Percentiles rank a stretch among this genome's conserved stretches.
Evolutionary conservation across 2,113 vertebrate genomes (phyloP).

Genomic region (Ameiurus melas): DNA sequence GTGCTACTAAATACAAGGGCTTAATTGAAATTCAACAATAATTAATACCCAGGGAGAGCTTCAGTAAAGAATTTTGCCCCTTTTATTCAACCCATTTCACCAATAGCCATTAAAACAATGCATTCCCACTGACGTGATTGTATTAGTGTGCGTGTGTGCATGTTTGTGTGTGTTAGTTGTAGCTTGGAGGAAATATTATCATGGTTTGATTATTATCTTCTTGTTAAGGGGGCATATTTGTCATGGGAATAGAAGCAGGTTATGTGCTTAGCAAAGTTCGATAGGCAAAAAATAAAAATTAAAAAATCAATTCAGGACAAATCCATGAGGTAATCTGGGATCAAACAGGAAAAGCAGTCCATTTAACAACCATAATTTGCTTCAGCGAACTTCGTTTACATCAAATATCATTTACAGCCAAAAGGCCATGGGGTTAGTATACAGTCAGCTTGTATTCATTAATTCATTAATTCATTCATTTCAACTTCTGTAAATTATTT

Average conservation of each 20-base stretch:
- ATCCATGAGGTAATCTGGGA: slow-evolving; percentile 8
- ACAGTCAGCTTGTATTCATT: not conserved
- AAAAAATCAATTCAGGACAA: slow-evolving; percentile 26
- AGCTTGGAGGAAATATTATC: slow-evolving; percentile 48
- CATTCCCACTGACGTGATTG: slow-evolving; percentile 62
- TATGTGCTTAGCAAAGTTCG: slow-evolving; percentile 29
- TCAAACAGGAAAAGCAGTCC: slow-evolving; percentile 4
- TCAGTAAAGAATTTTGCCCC: slow-evolving; percentile 62
- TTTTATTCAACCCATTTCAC: slow-evolving; percentile 60
- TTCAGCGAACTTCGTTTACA: not conserved
- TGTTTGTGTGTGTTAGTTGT: not conserved
- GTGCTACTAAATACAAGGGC: slow-evolving; percentile 52
- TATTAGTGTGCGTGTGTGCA: slow-evolving; percentile 66
- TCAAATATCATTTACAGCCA: not conserved
- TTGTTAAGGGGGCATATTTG: slow-evolving; percentile 35
- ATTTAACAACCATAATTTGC: not conserved
- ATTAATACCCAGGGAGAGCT: slow-evolving; percentile 68
- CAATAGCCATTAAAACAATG: slow-evolving; percentile 51
- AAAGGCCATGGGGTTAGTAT: not conserved
- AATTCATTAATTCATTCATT: not conserved
- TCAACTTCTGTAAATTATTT: not conserved
- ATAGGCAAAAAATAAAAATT: slow-evolving; percentile 15
- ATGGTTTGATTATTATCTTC: slow-evolving; percentile 39
- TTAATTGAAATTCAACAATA: slow-evolving; percentile 83
- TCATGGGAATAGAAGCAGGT: slow-evolving; percentile 34